Evolutionary conservation across 2,113 vertebrate genomes (phyloP).

Genomic region (Zosterops japonicus): DNA sequence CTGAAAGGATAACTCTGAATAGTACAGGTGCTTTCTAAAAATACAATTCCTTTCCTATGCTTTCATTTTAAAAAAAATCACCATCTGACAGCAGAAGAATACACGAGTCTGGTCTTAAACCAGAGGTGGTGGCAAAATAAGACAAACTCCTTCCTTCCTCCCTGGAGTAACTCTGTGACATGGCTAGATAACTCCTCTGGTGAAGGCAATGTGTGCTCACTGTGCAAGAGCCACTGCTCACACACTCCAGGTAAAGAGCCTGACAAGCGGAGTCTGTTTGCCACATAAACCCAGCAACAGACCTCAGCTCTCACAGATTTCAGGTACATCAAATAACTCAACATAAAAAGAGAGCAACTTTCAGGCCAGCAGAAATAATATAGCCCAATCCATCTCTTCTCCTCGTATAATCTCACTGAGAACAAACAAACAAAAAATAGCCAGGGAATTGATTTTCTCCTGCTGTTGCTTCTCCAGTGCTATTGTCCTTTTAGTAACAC

Average conservation of each 20-base stretch:
- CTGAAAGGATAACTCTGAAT: neutral
- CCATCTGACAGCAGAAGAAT: neutral
- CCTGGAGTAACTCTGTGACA: neutral
- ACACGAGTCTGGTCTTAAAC: fast-evolving
- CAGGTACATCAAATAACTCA: neutral
- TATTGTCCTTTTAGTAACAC: conserved; percentile 26
- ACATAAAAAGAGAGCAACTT: neutral
- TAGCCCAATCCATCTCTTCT: neutral
- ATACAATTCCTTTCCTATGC: neutral
- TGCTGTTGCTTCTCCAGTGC: neutral
- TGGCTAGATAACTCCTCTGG: neutral
- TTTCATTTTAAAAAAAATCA: neutral
- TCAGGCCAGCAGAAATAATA: neutral
- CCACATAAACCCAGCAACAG: neutral
- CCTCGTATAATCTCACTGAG: neutral
- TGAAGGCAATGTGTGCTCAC: neutral
- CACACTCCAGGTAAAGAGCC: neutral
- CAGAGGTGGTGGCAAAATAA: neutral
- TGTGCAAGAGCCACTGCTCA: neutral
- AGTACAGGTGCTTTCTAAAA: neutral
- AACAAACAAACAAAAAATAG: conserved; percentile 24
- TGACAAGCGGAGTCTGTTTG: neutral
- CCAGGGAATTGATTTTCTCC: conserved; percentile 7
- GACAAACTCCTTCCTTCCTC: neutral
- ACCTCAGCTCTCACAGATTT: neutral